Base-by-base conservation (phyloP, 2,797 vertebrate species). In the Melanotaenia trifasciata region DNA sequence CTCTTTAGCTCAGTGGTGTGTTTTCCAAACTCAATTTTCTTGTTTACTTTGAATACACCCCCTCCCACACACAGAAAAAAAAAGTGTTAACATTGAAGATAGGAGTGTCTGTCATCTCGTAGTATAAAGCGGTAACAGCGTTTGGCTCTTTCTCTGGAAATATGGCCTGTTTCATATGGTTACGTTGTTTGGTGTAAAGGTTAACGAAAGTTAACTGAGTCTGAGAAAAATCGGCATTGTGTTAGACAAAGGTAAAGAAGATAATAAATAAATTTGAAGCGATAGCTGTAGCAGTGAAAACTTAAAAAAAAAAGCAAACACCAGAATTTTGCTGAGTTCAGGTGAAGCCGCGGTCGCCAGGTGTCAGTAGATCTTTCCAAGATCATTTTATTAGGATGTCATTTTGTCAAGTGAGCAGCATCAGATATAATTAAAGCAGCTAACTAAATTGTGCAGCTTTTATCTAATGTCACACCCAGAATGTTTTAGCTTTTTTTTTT, bases 341-440 rank as follows among this genome's bases (percentile, higher is more conserved):
- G 51, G 66, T 54, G 63, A 72, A 11, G 3, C 59, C 22, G 10
- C 61, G 22, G 69, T 79, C 83, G 62, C 71, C 81, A 89, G 84
- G 60, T 87, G 83, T 88, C 87, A 87, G 80, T 18, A 88, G 54
- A 84, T 74, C 54, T 66, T 72, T 24, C 11, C 18, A 32, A 33
- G 11, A n/a, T 64, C 4, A 20, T 24, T 35, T 64, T 22, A 36
- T 64, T 3, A 30, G 16, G 22, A 61, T 30, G 36, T 30, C n/a
- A 30, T 36, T 59, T 24, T 61, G 5, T 56, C n/a, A 56, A 30
- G 40, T 10, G n/a, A 53, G 26, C 26, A 57, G 16, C 61, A 16
- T 6, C 7, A 65, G 58, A 43, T 12, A 26, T 3, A 51, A 14
- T 6, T 36, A 24, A 22, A 64, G 38, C 22, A 36, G 45, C 47